Evolutionary conservation across 2,888 invertebrate species (phyloP).

Genomic region (Dugesia japonica): DNA sequence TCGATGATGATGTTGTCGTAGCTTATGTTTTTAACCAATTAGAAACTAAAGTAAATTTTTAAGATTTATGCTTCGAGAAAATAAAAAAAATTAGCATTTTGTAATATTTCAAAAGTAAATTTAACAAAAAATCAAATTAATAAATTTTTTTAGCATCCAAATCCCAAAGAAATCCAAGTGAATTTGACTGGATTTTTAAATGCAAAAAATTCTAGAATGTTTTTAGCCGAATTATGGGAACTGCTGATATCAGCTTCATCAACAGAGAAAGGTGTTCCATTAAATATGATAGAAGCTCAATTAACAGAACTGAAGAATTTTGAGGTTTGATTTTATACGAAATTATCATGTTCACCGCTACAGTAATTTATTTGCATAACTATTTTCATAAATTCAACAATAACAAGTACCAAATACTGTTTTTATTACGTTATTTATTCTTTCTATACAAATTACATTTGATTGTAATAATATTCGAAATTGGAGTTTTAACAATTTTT

Average conservation of each 20-base stretch:
- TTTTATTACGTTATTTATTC: too few relatives aligned
- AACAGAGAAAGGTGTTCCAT: constrained; percentile 82
- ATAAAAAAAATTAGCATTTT: too few relatives aligned
- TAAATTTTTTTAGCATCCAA: constrained; percentile 59
- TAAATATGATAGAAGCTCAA: constrained; percentile 78
- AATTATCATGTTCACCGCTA: not conserved
- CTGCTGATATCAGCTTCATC: constrained; percentile 82
- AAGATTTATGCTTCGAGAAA: too few relatives aligned
- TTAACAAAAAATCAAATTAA: too few relatives aligned
- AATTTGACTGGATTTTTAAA: constrained; percentile 96
- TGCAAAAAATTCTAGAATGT: constrained; percentile 84
- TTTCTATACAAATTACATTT: too few relatives aligned
- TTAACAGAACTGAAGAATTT: constrained; percentile 52
- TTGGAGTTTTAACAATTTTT: too few relatives aligned
- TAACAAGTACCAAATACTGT: too few relatives aligned
- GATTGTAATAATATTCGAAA: too few relatives aligned
- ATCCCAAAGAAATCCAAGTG: constrained; percentile 96
- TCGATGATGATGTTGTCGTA: constrained; percentile 95
- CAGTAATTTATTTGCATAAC: too few relatives aligned
- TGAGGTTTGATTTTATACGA: not conserved
- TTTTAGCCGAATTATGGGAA: constrained; percentile 94
- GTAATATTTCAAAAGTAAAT: too few relatives aligned
- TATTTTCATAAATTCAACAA: too few relatives aligned
- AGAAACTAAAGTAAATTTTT: not conserved
- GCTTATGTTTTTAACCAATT: constrained; percentile 97